Conservation (phyloP, 2,113 vertebrate genomes). For the Tupaia tana region DNA sequence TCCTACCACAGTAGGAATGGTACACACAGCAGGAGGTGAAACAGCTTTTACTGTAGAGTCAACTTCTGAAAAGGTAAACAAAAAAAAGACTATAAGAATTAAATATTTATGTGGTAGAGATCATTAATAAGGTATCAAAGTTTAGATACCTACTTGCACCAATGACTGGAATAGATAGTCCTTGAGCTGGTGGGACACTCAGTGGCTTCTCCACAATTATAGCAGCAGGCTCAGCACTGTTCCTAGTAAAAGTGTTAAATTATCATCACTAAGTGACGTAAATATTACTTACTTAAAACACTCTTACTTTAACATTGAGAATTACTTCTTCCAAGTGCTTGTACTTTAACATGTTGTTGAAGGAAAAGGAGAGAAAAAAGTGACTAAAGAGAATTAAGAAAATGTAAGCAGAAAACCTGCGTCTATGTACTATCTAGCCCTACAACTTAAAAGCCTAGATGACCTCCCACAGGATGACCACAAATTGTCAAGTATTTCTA, state of each 20-base stretch:
- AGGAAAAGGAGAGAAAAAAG: background rate
- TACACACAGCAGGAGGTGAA: slow-evolving; percentile 82
- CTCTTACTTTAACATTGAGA: slow-evolving; percentile 1
- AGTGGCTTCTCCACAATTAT: slow-evolving; percentile 85
- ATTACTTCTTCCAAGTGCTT: slow-evolving; percentile 34
- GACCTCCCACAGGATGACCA: background rate
- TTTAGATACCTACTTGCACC: slow-evolving; percentile 89
- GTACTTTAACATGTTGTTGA: slow-evolving; percentile 7
- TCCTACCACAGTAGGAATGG: slow-evolving; percentile 86
- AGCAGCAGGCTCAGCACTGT: slow-evolving; percentile 58
- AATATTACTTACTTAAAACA: slow-evolving; percentile 27
- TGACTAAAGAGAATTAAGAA: background rate
- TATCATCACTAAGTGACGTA: slow-evolving; percentile 44
- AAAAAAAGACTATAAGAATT: slow-evolving; percentile 65
- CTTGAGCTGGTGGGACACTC: slow-evolving; percentile 81
- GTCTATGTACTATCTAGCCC: background rate
- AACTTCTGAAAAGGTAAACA: slow-evolving; percentile 79
- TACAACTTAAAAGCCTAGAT: background rate
- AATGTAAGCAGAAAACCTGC: background rate
- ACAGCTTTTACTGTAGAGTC: slow-evolving; percentile 76
- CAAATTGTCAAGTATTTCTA: background rate
- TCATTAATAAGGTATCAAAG: background rate
- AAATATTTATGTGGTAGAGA: background rate
- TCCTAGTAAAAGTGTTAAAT: slow-evolving; percentile 77
- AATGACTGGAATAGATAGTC: slow-evolving; percentile 88